A percentile compares a stretch with the other conserved stretches of the same genome.
phyloP scores from a whole-genome alignment of 2,113 vertebrate species.

The Nettapus auritus region DNA sequence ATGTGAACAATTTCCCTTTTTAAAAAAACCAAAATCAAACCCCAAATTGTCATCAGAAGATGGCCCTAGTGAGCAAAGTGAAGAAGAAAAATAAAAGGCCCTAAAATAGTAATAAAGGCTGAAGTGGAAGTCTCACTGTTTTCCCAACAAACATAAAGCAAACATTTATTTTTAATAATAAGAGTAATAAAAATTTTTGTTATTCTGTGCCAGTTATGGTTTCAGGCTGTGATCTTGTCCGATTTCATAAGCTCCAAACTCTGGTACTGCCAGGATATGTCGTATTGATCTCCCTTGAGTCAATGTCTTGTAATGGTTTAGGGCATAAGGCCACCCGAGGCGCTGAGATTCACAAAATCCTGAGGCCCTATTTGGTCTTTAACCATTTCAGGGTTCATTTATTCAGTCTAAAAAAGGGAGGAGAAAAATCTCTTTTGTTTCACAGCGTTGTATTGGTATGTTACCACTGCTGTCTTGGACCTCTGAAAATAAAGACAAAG shows the following conservation, averaged over 20 bases:
- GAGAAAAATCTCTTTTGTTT: not conserved
- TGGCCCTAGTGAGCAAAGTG: not conserved
- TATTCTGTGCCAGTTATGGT: not conserved
- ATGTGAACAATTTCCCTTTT: not conserved
- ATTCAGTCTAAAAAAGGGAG: not conserved
- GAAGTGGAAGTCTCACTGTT: not conserved
- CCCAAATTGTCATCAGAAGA: not conserved
- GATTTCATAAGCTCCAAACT: not conserved
- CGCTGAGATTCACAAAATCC: not conserved
- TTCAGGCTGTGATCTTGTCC: conserved; percentile 15
- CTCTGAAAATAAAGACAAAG: not conserved
- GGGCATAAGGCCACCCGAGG: not conserved
- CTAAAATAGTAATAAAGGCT: not conserved
- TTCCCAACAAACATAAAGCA: not conserved
- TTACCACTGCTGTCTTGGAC: not conserved
- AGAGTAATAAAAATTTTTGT: not conserved
- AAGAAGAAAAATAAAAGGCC: not conserved
- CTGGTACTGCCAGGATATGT: not conserved
- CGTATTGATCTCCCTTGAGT: conserved; percentile 14
- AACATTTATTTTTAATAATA: not conserved
- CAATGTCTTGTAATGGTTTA: not conserved
- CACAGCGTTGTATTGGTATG: not conserved
- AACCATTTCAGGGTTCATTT: not conserved
- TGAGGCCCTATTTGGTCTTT: not conserved
- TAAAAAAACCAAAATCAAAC: not conserved